Conservation (phyloP, 2,113 vertebrate species). For the Xiphophorus couchianus region DNA sequence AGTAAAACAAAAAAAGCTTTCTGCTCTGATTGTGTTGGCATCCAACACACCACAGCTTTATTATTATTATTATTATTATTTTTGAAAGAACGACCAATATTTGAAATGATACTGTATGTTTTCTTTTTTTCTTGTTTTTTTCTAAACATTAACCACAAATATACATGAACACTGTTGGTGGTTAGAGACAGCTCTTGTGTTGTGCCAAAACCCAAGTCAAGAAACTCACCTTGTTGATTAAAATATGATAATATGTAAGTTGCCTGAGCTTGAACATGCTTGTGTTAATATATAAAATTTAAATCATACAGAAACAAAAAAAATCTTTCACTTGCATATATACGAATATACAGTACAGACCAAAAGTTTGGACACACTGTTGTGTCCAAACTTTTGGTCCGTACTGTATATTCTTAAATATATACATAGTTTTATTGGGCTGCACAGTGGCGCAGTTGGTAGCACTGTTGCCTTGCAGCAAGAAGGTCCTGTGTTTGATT, state of each 20-base stretch:
- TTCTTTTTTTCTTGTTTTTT: neutral
- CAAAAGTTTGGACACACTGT: too few species aligned
- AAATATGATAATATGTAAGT: neutral
- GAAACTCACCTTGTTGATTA: neutral
- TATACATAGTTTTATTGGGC: too few species aligned
- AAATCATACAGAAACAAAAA: neutral
- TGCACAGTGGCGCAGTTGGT: too few species aligned
- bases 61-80: neutral
- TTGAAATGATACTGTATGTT: neutral
- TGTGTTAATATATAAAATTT: neutral
- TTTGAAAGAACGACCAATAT: neutral
- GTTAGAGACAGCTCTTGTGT: neutral
- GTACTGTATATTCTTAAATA: too few species aligned
- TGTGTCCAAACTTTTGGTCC: too few species aligned
- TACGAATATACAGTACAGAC: too few species aligned
- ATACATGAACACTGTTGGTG: neutral
- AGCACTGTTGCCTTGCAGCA: too few species aligned
- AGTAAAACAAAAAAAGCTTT: neutral
- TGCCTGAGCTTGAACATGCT: neutral
- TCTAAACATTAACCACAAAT: neutral
- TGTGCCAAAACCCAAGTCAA: neutral
- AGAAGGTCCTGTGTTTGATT: too few species aligned
- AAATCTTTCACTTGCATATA: neutral
- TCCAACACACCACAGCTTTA: constrained; percentile 13
- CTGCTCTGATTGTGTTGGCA: constrained; percentile 22